phyloP scores from a whole-genome alignment of 2,888 invertebrate genomes.

The Laothoe populi region DNA sequence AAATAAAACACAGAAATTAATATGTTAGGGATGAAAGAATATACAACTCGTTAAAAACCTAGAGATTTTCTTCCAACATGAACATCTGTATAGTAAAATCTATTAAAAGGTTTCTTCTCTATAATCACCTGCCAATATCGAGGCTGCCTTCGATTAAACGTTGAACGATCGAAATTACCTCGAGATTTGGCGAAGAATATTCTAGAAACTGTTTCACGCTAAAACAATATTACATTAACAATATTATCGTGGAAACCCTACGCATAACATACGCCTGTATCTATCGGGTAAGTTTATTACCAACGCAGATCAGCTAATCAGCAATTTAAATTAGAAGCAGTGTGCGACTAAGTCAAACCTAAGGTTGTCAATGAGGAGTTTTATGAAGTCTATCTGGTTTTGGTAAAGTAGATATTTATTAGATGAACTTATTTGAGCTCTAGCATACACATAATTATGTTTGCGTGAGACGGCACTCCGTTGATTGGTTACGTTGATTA shows the following conservation, averaged over 20 bases:
- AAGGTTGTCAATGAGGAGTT: background rate
- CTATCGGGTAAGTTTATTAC: background rate
- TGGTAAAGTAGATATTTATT: background rate
- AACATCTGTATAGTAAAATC: background rate
- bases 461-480: too few relatives aligned
- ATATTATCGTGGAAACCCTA: background rate
- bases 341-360: background rate
- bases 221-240: background rate
- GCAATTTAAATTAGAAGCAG: background rate
- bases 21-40: too few relatives aligned
- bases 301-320: background rate
- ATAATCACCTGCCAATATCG: background rate
- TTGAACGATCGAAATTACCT: background rate
- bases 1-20: too few relatives aligned
- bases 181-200: background rate
- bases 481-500: too few relatives aligned
- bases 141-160: constrained; percentile 5
- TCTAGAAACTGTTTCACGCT: background rate
- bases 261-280: background rate
- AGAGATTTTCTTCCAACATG: too few relatives aligned
- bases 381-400: background rate
- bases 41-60: too few relatives aligned
- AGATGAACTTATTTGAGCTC: too few relatives aligned
- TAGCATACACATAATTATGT: too few relatives aligned
- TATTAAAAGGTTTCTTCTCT: background rate